Evolutionary conservation across 2,113 vertebrate species (phyloP).

Genomic region (Charina bottae): DNA sequence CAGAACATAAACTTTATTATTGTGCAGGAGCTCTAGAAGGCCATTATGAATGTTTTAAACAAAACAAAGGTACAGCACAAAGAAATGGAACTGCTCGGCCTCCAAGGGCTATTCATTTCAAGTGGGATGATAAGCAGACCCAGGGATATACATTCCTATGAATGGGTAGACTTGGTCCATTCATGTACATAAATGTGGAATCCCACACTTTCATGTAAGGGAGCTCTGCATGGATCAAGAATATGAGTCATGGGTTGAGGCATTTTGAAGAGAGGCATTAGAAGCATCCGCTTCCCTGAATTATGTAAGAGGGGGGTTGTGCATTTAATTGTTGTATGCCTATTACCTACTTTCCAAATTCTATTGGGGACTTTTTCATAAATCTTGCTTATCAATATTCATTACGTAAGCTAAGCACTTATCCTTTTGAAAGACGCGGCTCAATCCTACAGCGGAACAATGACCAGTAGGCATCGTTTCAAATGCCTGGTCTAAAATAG

Average conservation of each 20-base stretch:
- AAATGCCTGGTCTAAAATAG: not conserved
- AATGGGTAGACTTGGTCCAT: not conserved
- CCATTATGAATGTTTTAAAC: not conserved
- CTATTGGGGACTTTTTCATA: not conserved
- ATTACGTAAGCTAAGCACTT: not conserved
- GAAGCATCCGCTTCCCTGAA: not conserved
- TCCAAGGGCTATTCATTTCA: not conserved
- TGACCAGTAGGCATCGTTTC: not conserved
- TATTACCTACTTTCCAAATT: not conserved
- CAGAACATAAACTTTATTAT: not conserved
- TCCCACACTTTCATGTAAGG: not conserved
- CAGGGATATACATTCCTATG: not conserved
- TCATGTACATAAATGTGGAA: not conserved
- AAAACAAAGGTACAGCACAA: not conserved
- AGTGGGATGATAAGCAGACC: not conserved
- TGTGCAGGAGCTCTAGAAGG: not conserved
- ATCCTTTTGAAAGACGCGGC: not conserved
- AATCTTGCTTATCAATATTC: not conserved
- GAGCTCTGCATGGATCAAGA: not conserved
- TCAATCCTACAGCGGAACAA: not conserved
- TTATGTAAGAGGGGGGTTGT: not conserved
- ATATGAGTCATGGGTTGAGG: not conserved
- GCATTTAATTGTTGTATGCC: not conserved
- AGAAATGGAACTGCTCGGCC: not conserved
- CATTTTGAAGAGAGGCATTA: not conserved